Evolutionary conservation across 2,797 vertebrate species (phyloP).

Genomic region (Antennarius maculatus): DNA sequence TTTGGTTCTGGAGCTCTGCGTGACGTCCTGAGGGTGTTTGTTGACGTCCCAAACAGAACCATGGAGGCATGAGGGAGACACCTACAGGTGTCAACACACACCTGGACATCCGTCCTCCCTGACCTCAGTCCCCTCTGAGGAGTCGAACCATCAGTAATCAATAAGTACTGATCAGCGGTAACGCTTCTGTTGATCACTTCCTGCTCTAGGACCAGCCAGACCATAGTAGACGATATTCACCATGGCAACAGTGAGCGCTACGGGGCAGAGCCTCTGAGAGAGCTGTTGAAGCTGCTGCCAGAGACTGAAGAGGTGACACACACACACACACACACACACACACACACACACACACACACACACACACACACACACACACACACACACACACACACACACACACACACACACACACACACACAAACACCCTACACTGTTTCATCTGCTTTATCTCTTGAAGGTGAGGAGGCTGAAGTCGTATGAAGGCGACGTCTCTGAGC

Average conservation of each 20-base stretch:
- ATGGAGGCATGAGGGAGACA: slow-evolving; percentile 1
- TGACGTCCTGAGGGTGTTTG: no score
- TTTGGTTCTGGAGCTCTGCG: no score
- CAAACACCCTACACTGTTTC: not conserved
- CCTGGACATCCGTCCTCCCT: no score
- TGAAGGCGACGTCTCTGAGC: slow-evolving; percentile 83
- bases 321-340: slow-evolving; percentile 9
- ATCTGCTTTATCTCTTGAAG: slow-evolving; percentile 61
- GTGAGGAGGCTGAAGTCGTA: slow-evolving; percentile 88
- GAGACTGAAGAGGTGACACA: slow-evolving; percentile 88
- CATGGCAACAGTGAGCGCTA: slow-evolving; percentile 85
- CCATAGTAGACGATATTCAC: slow-evolving; percentile 87
- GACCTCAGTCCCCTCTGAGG: no score
- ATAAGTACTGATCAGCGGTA: no score
- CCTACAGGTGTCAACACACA: no score
- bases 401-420: slow-evolving; percentile 6
- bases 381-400: slow-evolving; percentile 9
- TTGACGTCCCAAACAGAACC: no score
- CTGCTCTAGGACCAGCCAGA: slow-evolving; percentile 83
- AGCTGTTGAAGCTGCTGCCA: slow-evolving; percentile 91
- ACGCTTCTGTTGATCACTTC: no score
- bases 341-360: slow-evolving; percentile 6
- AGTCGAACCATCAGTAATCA: no score
- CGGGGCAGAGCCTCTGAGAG: slow-evolving; percentile 85
- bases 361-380: slow-evolving; percentile 14